Base-by-base conservation (phyloP, 2,797 vertebrate species). In the Platalea minor region DNA sequence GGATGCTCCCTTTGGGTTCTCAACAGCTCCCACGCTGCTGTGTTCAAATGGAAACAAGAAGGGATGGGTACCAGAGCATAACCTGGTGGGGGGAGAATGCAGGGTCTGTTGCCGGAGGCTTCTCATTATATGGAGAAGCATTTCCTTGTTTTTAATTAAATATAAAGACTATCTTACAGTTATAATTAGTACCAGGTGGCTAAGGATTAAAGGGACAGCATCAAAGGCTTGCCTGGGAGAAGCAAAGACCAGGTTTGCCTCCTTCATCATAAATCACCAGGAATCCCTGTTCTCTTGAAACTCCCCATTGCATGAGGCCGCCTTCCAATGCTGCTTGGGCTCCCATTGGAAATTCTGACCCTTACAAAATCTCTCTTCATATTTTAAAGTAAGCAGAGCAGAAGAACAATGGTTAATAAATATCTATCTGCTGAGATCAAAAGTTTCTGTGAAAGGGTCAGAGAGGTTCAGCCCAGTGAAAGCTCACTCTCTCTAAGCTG, bases 91-190 rank as follows among this genome's bases (percentile, higher is more conserved):
- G 61, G 80, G 28, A 88, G 57, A n/a, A 7, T 1, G 2, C 15
- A 11, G 81, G 35, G 33, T 18, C 68, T 16, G 5, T 50, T 74
- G 82, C 28, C 1, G 5, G 85, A 90, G 95, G 89, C 45, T 39
- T 50, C 67, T 94, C 14, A 15, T 85, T 95, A 79, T 23, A 63
- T 23, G 50, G 85, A 90, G 89, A 63, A 93, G 50, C 50, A 39
- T 91, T 92, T 93, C 67, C 81, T 95, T 97, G 92, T 54, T 95
- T 95, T 92, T 93, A 96, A 95, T 95, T 91, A 93, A 93, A 82
- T 91, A 88, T 63, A 93, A 95, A 96, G 84, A 81, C 35, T 90
- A 45, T 95, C 90, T 91, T 81, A 43, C 65, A 72, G 72, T 78
- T 80, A 78, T 83, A 95, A 96, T 95, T 92, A 96, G 76, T 33